Evolutionary conservation across 2,797 vertebrate species (phyloP), one percentile per base, ranked within the genome.

Genomic region (Acanthurus tractus): DNA sequence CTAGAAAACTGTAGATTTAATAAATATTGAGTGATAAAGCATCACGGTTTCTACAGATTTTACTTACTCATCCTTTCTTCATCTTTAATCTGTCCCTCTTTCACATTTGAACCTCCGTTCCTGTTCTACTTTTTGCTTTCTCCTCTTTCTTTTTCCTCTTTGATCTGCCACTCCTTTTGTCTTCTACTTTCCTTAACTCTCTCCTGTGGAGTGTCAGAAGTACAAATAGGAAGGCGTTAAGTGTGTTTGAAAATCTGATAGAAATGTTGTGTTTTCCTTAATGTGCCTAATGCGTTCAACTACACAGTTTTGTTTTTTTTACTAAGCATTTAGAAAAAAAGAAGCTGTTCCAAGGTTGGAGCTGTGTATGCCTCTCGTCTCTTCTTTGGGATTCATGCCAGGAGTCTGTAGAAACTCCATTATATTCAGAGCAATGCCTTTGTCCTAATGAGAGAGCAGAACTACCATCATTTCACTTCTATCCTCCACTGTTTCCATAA

Each of bases 401-500:
- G 9, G 15, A 62, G 56, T 11, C 61, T 44, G n/a, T 42, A 56
- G 17, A 67, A 59, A 10, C 42, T 56, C 34, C 13, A 59, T 2
- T 36, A 7, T 22, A 29, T 64, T 64, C 0, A 20, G 63, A 63
- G 36, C 38, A 62, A 18, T 48, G 45, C 13, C 13, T 13, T 9
- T 12, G 8, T 40, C 38, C 38, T 40, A 18, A 48, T 15, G 17
- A 48, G 13, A 48, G 45, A 48, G 45, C 45, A 48, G 45, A 48
- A 48, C 13, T 17, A 48, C 45, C 13, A 48, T 56, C 11, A 8
- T 48, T 66, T 67, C 13, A 56, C 8, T 62, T 15, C 15, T 23
- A 17, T 38, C 61, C 72, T 56, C 61, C 49, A 8, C 45, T n/a
- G 20, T 68, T 79, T 64, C 63, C 55, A 50, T 44, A 23, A 65